Percentiles rank a stretch among this genome's conserved stretches.
Evolutionary conservation across 1,140 invertebrate species (phyloP).

Genomic region (Pygmarrhopalites habei): DNA sequence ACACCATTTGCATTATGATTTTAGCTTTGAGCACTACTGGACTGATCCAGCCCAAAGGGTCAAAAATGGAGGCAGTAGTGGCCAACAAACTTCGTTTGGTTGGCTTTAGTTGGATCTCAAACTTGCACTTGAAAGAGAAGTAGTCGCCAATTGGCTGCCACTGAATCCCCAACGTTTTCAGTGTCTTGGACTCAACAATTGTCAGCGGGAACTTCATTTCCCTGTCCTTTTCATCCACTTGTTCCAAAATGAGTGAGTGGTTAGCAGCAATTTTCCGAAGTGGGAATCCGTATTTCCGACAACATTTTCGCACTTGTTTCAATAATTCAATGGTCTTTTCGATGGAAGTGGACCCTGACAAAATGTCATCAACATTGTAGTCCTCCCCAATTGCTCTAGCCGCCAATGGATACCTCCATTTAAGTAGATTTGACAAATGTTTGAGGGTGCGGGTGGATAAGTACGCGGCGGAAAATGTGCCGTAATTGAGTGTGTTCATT

Average conservation of each 20-base stretch:
- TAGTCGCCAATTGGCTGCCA: slow-evolving; percentile 41
- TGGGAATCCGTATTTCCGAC: slow-evolving; percentile 44
- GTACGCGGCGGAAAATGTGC: slow-evolving; percentile 1
- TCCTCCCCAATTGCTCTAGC: slow-evolving; percentile 24
- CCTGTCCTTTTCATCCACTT: slow-evolving; percentile 1
- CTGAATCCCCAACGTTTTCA: slow-evolving; percentile 41
- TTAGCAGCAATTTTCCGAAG: slow-evolving; percentile 40
- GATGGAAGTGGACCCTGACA: slow-evolving; percentile 28
- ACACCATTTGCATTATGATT: slow-evolving; percentile 42
- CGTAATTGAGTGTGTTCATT: slow-evolving; percentile 14
- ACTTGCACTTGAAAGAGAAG: not conserved
- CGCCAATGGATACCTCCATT: slow-evolving; percentile 39
- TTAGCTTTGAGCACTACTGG: slow-evolving; percentile 40
- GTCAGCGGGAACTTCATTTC: slow-evolving; percentile 15
- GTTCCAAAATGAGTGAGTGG: slow-evolving; percentile 14
- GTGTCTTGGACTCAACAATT: slow-evolving; percentile 25
- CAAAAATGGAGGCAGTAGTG: slow-evolving; percentile 20
- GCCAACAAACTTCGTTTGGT: slow-evolving; percentile 22
- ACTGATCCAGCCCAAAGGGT: slow-evolving; percentile 24
- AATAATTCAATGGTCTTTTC: slow-evolving; percentile 37
- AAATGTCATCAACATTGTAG: slow-evolving; percentile 41
- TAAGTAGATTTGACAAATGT: slow-evolving; percentile 38
- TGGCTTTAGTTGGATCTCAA: slow-evolving; percentile 17
- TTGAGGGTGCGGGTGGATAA: no score
- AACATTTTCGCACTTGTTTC: slow-evolving; percentile 30